These are phyloP conservation scores for Zosterops pallidus DNA, from an alignment of 2,113 vertebrate genomes.

Conservation along the genomic window DNA sequence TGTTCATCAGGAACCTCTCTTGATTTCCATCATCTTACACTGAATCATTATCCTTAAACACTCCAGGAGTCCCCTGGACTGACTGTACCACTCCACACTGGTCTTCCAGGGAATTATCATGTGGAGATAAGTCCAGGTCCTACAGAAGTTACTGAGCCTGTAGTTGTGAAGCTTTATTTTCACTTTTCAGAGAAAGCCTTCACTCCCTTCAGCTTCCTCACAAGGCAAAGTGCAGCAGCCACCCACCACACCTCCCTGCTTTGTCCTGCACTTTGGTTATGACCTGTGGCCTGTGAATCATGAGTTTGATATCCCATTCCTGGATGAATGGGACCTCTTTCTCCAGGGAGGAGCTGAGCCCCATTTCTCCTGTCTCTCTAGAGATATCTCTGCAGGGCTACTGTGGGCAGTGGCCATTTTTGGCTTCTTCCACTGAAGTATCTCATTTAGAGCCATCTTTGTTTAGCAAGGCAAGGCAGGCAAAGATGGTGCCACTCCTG, in stretches of 20 bases:
- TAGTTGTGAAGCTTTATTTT: neutral
- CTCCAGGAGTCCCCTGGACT: neutral
- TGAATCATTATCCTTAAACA: too few relatives aligned
- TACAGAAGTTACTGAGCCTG: neutral
- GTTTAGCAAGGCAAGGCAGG: too few relatives aligned
- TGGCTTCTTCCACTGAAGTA: neutral
- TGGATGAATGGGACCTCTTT: neutral
- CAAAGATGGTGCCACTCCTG: neutral
- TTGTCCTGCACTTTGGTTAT: neutral
- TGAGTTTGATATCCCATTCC: neutral
- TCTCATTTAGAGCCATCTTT: neutral
- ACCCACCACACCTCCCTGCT: too few relatives aligned
- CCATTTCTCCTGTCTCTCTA: neutral
- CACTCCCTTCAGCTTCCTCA: neutral
- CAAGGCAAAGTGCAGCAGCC: neutral
- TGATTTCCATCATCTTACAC: fast-evolving
- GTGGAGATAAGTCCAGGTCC: too few relatives aligned
- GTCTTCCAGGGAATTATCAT: neutral
- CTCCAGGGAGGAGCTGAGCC: neutral
- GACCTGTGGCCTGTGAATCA: too few relatives aligned
- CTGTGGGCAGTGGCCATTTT: neutral
- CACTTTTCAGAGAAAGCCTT: neutral
- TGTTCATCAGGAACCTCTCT: neutral
- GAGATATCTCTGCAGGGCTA: neutral
- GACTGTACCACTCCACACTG: fast-evolving